Conservation (phyloP, 2,797 vertebrate genomes). For the Ibycter americanus region DNA sequence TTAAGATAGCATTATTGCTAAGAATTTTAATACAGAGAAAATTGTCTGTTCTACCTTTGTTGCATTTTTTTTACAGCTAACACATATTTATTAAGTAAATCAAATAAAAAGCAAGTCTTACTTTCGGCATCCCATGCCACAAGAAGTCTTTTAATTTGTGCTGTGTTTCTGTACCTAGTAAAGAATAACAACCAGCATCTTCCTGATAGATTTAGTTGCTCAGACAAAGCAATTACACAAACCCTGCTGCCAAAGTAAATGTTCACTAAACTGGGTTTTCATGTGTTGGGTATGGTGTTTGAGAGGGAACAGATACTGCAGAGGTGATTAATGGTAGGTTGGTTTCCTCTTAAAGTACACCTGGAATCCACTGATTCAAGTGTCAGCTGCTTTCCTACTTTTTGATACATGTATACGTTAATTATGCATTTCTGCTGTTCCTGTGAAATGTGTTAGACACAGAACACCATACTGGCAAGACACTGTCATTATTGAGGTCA, state of each 20-base stretch:
- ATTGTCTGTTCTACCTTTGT: background rate
- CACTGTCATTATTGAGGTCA: background rate
- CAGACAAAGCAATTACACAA: background rate
- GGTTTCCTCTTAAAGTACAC: background rate
- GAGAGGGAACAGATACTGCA: background rate
- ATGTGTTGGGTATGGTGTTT: background rate
- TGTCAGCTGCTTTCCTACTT: background rate
- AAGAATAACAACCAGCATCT: background rate
- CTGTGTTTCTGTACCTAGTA: background rate
- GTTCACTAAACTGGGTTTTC: background rate
- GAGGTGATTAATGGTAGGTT: background rate
- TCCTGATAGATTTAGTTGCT: background rate
- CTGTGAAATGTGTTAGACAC: background rate
- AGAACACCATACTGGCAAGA: background rate
- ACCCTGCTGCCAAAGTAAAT: background rate
- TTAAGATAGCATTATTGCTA: background rate
- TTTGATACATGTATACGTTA: background rate
- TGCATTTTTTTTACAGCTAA: slow-evolving; percentile 5
- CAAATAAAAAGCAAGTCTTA: background rate
- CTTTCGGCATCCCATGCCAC: background rate
- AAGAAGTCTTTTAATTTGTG: background rate
- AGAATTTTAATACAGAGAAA: background rate
- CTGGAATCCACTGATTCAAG: background rate
- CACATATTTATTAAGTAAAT: slow-evolving; percentile 10
- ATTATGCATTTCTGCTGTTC: background rate